A percentile compares a stretch with the other conserved stretches of the same genome.
Evolutionary conservation across 1,140 invertebrate genomes (phyloP).

Genomic region (Sminthurinus signatus): DNA sequence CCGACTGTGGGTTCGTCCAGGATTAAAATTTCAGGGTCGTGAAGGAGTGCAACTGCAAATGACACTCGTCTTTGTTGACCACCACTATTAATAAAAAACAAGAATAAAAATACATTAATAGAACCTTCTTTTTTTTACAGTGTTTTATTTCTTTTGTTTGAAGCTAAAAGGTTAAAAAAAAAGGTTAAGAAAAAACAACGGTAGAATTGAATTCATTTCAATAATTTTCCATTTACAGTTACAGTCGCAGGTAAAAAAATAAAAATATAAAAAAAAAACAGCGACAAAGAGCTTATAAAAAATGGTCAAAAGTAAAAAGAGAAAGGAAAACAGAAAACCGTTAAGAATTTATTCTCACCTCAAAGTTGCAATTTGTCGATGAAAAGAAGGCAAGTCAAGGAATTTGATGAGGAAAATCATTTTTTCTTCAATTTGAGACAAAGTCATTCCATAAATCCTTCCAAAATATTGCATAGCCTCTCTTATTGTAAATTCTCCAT

Average conservation of each 20-base stretch:
- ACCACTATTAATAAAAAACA: slow-evolving; percentile 62
- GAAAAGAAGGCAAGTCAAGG: slow-evolving; percentile 76
- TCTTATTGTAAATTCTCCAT: slow-evolving; percentile 87
- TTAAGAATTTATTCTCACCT: slow-evolving; percentile 57
- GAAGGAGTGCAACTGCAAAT: slow-evolving; percentile 85
- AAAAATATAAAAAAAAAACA: no score
- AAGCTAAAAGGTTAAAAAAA: no score
- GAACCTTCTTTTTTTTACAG: no score
- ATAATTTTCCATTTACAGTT: no score
- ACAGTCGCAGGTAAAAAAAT: no score
- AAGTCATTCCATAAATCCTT: slow-evolving; percentile 87
- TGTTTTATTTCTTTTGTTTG: no score
- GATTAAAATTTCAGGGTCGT: slow-evolving; percentile 86
- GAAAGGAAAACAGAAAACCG: no score
- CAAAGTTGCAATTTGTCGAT: slow-evolving; percentile 77
- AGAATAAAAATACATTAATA: no score
- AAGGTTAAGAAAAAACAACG: no score
- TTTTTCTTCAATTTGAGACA: slow-evolving; percentile 67
- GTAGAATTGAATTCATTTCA: no score
- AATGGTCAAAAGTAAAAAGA: no score
- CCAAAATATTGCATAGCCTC: slow-evolving; percentile 96
- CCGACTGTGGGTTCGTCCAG: slow-evolving; percentile 90
- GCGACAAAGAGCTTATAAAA: no score
- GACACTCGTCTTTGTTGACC: slow-evolving; percentile 87
- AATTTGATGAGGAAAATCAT: slow-evolving; percentile 84